A percentile compares a stretch with the other conserved stretches of the same genome.
phyloP scores from a whole-genome alignment of 1,140 invertebrate species.

The Drosophila melanogaster region Release_6_plus_ISO1_MT NT_037436.4:12720001-12720500 shows the following conservation, averaged over 20 bases:
- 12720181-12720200: conserved; percentile 72
- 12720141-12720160: conserved; percentile 51
- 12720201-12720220: conserved; percentile 81
- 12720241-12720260: conserved; percentile 30
- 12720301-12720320: conserved; percentile 57
- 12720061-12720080: conserved; percentile 31
- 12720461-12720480: conserved; percentile 2
- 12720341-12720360: conserved; percentile 55
- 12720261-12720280: conserved; percentile 51
- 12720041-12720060: conserved; percentile 43
- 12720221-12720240: conserved; percentile 41
- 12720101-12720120: conserved; percentile 22
- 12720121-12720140: conserved; percentile 44
- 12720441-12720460: conserved; percentile 30
- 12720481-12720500: neutral
- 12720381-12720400: neutral
- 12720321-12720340: conserved; percentile 55
- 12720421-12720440: conserved; percentile 10
- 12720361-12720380: conserved; percentile 41
- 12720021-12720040: conserved; percentile 69
- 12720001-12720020: conserved; percentile 78
- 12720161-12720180: conserved; percentile 31
- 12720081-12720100: conserved; percentile 1
- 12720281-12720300: conserved; percentile 60
- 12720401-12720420: conserved; percentile 3